phyloP scores from a whole-genome alignment of 2,888 invertebrate species.

The Oithona nana region DNA sequence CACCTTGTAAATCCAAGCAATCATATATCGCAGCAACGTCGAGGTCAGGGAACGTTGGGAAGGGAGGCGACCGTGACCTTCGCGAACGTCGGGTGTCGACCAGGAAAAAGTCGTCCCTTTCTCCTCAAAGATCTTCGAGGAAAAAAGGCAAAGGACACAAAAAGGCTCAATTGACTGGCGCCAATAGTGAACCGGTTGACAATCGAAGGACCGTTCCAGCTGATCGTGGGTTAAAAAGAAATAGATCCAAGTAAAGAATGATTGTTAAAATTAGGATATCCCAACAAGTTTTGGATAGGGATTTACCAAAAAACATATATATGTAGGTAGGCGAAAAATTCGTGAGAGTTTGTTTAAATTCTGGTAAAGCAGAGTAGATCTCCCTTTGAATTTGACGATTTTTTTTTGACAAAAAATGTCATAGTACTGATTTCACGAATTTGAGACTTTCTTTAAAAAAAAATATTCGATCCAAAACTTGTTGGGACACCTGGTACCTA shows the following conservation, averaged over 20 bases:
- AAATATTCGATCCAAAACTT: too few species aligned
- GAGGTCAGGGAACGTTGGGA: not conserved
- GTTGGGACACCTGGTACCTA: too few species aligned
- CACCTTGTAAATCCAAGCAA: not conserved
- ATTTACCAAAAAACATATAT: too few species aligned
- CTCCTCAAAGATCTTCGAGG: not conserved
- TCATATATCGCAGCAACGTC: not conserved
- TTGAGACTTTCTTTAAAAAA: too few species aligned
- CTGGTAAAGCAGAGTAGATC: too few species aligned
- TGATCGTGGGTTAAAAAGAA: not conserved
- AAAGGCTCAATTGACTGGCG: slow-evolving; percentile 4
- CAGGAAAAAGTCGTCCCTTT: not conserved
- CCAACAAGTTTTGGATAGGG: too few species aligned
- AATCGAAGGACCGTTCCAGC: not conserved
- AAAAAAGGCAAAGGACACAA: not conserved
- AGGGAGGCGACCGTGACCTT: not conserved
- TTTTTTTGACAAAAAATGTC: too few species aligned
- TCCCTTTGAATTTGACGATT: too few species aligned
- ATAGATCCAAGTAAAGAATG: not conserved
- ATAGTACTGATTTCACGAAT: too few species aligned
- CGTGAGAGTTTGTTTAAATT: too few species aligned
- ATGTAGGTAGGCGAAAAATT: too few species aligned
- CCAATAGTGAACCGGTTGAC: not conserved
- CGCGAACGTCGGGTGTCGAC: not conserved
- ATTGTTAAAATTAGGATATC: not conserved